phyloP scores from a whole-genome alignment of 2,113 vertebrate species.

The Prionailurus viverrinus region DNA sequence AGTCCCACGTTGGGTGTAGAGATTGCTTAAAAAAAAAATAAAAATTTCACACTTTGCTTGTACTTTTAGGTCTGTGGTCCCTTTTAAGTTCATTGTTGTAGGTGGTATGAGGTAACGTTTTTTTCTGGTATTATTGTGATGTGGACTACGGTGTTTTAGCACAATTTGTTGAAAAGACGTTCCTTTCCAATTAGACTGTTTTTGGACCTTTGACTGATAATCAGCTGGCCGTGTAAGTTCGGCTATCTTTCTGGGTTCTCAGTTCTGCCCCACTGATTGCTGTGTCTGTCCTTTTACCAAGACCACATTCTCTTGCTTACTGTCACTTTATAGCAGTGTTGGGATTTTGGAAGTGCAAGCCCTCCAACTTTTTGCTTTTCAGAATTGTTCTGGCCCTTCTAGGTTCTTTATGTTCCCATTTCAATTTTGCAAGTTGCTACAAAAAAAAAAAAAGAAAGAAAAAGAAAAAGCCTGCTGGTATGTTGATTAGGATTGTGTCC shows the following conservation, averaged over 20 bases:
- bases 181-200: not conserved
- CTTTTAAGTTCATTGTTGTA: not conserved
- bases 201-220: not conserved
- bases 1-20: not conserved
- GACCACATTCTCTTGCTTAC: not conserved
- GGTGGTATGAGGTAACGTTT: not conserved
- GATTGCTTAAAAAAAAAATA: not conserved
- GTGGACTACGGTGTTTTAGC: not conserved
- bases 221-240: fast-evolving
- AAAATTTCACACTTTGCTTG: not conserved
- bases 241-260: not conserved
- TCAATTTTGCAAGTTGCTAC: not conserved
- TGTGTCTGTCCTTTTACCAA: not conserved
- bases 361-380: not conserved
- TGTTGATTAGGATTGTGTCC: not conserved
- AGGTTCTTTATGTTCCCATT: not conserved
- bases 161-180: not conserved
- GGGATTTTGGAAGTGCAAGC: not conserved
- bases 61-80: not conserved
- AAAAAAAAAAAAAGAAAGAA: not conserved
- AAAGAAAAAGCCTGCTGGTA: not conserved
- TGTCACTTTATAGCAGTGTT: not conserved
- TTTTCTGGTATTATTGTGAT: not conserved
- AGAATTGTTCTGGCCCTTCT: not conserved
- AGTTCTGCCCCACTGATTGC: not conserved